A percentile compares a stretch with the other conserved stretches of the same genome.
Conservation (phyloP, 2,888 invertebrate genomes). For the Xanthorhoe designata region DNA sequence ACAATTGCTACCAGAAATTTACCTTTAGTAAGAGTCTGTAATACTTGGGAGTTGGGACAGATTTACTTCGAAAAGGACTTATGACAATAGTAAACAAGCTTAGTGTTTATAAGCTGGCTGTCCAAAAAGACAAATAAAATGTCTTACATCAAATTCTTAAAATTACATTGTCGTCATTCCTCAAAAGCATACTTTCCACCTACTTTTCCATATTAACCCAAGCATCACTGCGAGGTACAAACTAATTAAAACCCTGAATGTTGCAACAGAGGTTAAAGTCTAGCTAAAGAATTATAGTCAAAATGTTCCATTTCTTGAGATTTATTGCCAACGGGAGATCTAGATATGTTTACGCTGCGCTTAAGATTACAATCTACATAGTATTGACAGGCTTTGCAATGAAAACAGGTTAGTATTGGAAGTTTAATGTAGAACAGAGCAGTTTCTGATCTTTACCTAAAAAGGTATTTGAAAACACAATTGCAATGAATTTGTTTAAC, state of each 20-base stretch:
- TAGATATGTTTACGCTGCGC: constrained; percentile 42
- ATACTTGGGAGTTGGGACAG: no score
- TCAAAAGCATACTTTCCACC: background rate
- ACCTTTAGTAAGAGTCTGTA: no score
- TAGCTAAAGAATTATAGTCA: constrained; percentile 49
- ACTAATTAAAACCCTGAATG: constrained; percentile 26
- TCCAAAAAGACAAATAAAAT: no score
- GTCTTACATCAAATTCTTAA: no score
- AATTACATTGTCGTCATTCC: background rate
- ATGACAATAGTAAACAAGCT: no score
- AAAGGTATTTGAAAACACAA: no score
- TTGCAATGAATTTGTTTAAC: no score
- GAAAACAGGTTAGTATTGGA: background rate
- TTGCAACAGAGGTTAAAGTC: constrained; percentile 27
- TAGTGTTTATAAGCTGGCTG: no score
- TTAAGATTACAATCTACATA: constrained; percentile 47
- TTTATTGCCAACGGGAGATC: constrained; percentile 55
- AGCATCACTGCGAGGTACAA: background rate
- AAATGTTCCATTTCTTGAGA: constrained; percentile 54
- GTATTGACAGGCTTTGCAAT: constrained; percentile 30
- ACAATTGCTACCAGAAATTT: no score
- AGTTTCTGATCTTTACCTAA: no score
- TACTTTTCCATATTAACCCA: background rate
- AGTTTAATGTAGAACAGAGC: no score
- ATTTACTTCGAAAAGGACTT: no score